Evolutionary conservation across 2,797 vertebrate species (phyloP).

Genomic region (Pipistrellus nathusii): DNA sequence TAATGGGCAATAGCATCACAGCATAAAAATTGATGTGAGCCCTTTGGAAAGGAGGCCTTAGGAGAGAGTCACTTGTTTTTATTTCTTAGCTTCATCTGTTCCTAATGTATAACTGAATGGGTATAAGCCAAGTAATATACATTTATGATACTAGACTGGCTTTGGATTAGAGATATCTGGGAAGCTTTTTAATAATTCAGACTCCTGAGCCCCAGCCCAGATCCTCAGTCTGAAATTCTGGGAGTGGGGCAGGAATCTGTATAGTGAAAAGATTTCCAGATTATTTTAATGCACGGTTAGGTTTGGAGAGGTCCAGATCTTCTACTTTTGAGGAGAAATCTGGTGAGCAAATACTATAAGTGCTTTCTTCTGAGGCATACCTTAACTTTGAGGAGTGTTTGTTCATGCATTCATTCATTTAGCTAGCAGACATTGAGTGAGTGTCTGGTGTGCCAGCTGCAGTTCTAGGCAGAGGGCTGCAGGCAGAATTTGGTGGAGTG

Average conservation of each 20-base stretch:
- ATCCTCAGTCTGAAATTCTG: conserved; percentile 32
- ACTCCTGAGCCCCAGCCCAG: conserved; percentile 67
- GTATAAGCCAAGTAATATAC: conserved; percentile 58
- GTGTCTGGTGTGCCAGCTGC: neutral
- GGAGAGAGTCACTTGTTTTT: conserved; percentile 40
- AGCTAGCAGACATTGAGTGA: neutral
- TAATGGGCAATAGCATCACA: neutral
- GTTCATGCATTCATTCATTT: neutral
- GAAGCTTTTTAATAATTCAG: conserved; percentile 77
- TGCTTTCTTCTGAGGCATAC: neutral
- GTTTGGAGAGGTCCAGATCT: neutral
- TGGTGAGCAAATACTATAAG: neutral
- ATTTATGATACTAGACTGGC: conserved; percentile 67
- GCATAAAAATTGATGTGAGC: neutral
- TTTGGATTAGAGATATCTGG: conserved; percentile 73
- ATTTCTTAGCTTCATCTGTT: conserved; percentile 50
- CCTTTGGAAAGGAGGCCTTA: conserved; percentile 17
- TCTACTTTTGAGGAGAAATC: neutral
- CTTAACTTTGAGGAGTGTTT: neutral
- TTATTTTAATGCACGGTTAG: neutral
- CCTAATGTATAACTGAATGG: neutral
- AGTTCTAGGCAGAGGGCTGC: neutral
- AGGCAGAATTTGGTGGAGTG: neutral
- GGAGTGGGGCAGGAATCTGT: conserved; percentile 34
- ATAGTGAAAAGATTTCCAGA: conserved; percentile 22